Base-by-base conservation (phyloP, 1,140 invertebrate species). In the Drosophila sp. region DNA sequence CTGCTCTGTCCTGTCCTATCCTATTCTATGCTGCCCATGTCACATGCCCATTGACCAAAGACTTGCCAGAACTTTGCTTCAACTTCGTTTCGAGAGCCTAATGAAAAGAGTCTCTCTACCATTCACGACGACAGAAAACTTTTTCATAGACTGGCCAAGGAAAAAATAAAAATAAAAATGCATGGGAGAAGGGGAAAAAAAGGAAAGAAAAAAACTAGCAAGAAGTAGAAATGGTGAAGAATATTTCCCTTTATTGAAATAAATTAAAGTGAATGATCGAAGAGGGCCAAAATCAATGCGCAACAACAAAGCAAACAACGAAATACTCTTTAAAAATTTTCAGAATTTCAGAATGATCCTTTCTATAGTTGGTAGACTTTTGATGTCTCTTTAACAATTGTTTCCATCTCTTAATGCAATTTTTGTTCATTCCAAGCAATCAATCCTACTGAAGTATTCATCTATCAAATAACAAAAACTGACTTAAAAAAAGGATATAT, bases 61-160 rank as follows among this genome's bases (percentile, higher is more conserved):
- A 68, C 60, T 60, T 60, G 61, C 55, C 64, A 79, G 68, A 85
- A 89, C 80, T 89, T 89, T 81, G 41, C 70, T 63, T 86, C 72
- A 80, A 87, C 55, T 69, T 75, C 72, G 66, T 70, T 57, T 72
- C 68, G 66, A 85, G 70, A 50, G 81, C 83, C 83, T 87, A 87
- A 87, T 87, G 84, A 87, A 87, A 87, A 87, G 83, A 83, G 79
- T 86, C 83, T 50, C 44, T 50, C 44, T 87, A 76, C 78, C 65
- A 78, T 77, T 87, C 83, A 86, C 83, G 75, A 66, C 60, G 74
- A 76, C 77, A 79, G 66, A 79, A 80, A 87, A 87, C 58, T 87
- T 87, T 87, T 86, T 55, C 81, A 80, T 78, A 62, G 81, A 85
- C 81, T 72, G 33, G 61, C 41, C 57, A 60, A 61, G 30, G 58